Conservation (phyloP, 2,113 vertebrate species). For the Tylochromis polylepis region DNA sequence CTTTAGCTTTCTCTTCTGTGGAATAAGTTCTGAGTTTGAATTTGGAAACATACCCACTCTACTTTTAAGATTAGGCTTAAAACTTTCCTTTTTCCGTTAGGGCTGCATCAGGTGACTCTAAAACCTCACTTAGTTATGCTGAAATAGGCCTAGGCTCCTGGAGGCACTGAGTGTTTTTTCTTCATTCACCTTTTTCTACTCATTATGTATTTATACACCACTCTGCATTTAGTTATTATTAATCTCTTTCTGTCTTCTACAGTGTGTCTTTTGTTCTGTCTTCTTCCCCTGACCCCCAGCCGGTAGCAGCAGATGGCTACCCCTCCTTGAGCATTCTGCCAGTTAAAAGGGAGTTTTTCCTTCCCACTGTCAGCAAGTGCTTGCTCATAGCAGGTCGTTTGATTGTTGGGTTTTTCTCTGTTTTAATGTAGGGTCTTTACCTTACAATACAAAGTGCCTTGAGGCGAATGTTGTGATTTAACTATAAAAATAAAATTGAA, state of each 20-base stretch:
- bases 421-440: not conserved
- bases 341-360: not conserved
- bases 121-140: not conserved
- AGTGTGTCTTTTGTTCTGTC: not conserved
- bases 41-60: not conserved
- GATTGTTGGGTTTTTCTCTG: not conserved
- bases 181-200: not conserved
- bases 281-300: not conserved
- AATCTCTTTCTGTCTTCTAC: not conserved
- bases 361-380: not conserved
- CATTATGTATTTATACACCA: not conserved
- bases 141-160: not conserved
- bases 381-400: not conserved
- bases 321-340: not conserved
- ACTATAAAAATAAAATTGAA: not conserved
- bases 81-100: not conserved
- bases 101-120: rapidly evolving
- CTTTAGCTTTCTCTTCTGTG: not conserved
- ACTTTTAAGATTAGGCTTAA: not conserved
- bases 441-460: not conserved
- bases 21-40: not conserved
- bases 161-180: not conserved
- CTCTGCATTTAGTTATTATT: not conserved
- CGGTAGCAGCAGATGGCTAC: not conserved
- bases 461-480: not conserved